Percentiles rank a stretch among this genome's conserved stretches.
Conservation (phyloP, 2,888 invertebrate species). For the Eupeodes luniger region DNA sequence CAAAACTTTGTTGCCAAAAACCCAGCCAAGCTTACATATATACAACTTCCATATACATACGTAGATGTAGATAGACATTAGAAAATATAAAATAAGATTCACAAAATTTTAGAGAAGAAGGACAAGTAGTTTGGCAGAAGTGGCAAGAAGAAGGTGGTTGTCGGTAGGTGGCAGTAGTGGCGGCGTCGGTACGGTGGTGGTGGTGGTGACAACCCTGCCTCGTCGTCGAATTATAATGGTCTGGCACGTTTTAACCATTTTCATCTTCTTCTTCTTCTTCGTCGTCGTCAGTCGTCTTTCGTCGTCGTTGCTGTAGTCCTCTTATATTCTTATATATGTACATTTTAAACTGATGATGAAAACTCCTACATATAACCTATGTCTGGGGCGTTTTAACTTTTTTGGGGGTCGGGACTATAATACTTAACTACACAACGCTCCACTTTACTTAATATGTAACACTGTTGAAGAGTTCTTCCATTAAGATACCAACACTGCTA, state of each 20-base stretch:
- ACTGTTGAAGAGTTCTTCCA: constrained; percentile 8
- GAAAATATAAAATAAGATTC: constrained; percentile 15
- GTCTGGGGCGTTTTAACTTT: constrained; percentile 64
- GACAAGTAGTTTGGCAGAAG: neutral
- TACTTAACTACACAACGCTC: constrained; percentile 9
- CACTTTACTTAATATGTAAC: constrained; percentile 12
- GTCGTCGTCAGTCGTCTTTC: neutral
- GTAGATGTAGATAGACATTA: constrained; percentile 37
- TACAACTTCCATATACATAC: no score
- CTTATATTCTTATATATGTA: neutral
- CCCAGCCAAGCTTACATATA: constrained; percentile 33
- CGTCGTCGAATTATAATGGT: constrained; percentile 73
- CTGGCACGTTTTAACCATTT: constrained; percentile 75
- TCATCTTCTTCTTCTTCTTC: constrained; percentile 61
- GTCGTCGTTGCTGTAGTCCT: neutral
- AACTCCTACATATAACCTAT: constrained; percentile 43
- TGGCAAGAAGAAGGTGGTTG: constrained; percentile 10
- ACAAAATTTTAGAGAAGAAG: constrained; percentile 41
- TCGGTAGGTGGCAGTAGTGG: neutral
- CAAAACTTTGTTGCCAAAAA: constrained; percentile 40
- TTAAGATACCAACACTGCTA: neutral
- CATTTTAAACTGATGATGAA: constrained; percentile 65
- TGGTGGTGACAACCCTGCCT: constrained; percentile 33
- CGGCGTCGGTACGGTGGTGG: neutral
- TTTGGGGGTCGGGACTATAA: constrained; percentile 29